phyloP scores from a whole-genome alignment of 2,888 invertebrate species.

The Escarpia spicata region DNA sequence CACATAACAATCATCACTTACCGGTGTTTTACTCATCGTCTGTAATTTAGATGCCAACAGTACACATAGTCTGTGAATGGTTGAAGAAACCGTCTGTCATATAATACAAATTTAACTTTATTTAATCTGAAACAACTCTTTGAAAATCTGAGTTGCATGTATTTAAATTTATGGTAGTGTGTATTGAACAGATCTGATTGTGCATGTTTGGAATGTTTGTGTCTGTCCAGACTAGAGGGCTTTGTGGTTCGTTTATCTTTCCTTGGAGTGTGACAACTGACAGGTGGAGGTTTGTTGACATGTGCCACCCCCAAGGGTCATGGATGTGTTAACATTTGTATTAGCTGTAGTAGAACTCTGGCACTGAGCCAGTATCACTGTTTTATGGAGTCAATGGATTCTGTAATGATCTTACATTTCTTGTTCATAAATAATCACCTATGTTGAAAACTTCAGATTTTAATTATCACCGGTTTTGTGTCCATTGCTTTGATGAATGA shows the following conservation, averaged over 20 bases:
- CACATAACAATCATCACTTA: neutral
- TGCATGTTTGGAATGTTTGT: neutral
- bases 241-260: neutral
- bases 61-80: neutral
- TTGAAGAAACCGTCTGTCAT: no score
- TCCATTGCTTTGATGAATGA: neutral
- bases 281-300: neutral
- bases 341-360: neutral
- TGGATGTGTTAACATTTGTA: constrained; percentile 9
- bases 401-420: neutral
- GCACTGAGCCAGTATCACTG: neutral
- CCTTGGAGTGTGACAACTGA: neutral
- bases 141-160: neutral
- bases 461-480: neutral
- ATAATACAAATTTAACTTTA: neutral
- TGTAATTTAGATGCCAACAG: neutral
- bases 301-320: neutral
- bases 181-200: neutral
- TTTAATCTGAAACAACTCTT: neutral
- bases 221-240: neutral
- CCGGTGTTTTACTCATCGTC: neutral
- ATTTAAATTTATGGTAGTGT: neutral
- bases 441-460: neutral
- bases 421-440: neutral
- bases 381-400: neutral